Evolutionary conservation across 2,113 vertebrate genomes (phyloP).

Genomic region (Pongo pygmaeus): DNA sequence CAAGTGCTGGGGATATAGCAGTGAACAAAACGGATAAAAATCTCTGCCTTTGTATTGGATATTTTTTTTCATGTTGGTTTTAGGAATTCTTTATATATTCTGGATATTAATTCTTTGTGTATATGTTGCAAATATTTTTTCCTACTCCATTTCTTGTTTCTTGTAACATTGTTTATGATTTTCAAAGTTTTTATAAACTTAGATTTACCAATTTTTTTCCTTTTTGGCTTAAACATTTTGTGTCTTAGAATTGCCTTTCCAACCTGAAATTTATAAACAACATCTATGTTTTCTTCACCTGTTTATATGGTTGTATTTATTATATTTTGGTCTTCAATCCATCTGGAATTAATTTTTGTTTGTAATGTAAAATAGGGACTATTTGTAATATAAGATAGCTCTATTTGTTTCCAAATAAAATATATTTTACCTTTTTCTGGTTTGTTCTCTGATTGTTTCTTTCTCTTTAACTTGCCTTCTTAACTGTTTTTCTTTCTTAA

Average conservation of each 20-base stretch:
- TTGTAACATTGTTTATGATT: slow-evolving; percentile 27
- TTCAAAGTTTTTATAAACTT: slow-evolving; percentile 11
- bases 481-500: neutral
- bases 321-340: neutral
- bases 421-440: neutral
- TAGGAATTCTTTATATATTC: slow-evolving; percentile 6
- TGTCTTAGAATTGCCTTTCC: slow-evolving; percentile 8
- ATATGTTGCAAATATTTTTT: slow-evolving; percentile 12
- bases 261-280: neutral
- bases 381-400: slow-evolving; percentile 34
- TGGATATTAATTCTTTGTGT: slow-evolving; percentile 10
- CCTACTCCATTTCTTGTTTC: slow-evolving; percentile 8
- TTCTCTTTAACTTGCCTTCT: slow-evolving; percentile 15
- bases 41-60: neutral
- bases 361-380: neutral
- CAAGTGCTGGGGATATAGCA: neutral
- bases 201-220: neutral
- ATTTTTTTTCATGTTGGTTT: slow-evolving; percentile 25
- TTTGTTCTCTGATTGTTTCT: slow-evolving; percentile 27
- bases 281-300: slow-evolving; percentile 16
- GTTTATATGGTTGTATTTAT: slow-evolving; percentile 47
- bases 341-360: slow-evolving; percentile 31
- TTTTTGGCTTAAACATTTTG: slow-evolving; percentile 2
- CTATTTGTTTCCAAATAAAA: slow-evolving; percentile 38
- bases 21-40: neutral